Evolutionary conservation across 2,113 vertebrate genomes (phyloP).

Genomic region (Spea multiplicata): DNA sequence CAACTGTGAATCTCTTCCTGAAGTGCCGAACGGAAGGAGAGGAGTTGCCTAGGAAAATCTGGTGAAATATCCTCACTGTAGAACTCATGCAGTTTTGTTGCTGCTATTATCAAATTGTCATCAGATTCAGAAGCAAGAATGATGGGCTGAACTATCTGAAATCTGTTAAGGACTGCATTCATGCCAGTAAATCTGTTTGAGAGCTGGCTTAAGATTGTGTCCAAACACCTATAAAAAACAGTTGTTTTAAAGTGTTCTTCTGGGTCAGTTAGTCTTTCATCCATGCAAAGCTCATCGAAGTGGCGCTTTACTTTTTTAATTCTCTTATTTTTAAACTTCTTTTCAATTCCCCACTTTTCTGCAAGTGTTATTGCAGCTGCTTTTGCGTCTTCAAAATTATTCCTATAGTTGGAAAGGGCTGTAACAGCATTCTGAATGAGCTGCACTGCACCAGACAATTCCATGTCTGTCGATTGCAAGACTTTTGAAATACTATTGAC

Average conservation of each 20-base stretch:
- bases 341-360: background rate
- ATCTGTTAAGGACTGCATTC: background rate
- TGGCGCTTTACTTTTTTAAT: background rate
- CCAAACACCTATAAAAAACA: slow-evolving; percentile 10
- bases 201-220: background rate
- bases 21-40: background rate
- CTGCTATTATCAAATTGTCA: background rate
- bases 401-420: background rate
- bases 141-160: slow-evolving; percentile 5
- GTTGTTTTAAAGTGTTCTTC: background rate
- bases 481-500: background rate
- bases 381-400: no score
- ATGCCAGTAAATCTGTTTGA: slow-evolving; percentile 4
- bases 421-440: background rate
- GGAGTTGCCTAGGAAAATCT: background rate
- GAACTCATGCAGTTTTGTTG: background rate
- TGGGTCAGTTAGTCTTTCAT: background rate
- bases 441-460: background rate
- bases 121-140: background rate
- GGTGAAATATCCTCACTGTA: background rate
- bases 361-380: background rate
- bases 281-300: slow-evolving; percentile 7
- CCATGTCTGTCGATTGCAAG: background rate
- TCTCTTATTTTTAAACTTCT: background rate
- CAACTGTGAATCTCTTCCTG: background rate